A percentile compares a stretch with the other conserved stretches of the same genome.
Evolutionary conservation across 2,888 invertebrate species (phyloP).

Genomic region (Buathra laborator): DNA sequence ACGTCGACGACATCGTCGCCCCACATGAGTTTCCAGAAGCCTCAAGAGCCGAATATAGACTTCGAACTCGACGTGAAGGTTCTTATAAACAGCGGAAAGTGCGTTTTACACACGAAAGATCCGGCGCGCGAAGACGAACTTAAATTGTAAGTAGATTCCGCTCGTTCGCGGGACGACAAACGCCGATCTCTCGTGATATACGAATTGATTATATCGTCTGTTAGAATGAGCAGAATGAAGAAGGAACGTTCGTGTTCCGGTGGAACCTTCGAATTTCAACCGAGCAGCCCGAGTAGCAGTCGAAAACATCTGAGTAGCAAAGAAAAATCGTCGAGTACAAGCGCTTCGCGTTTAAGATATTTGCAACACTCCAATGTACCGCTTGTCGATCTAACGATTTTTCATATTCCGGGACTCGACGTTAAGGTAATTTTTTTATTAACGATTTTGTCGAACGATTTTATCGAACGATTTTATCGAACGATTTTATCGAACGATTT

Average conservation of each 20-base stretch:
- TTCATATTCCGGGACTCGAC: constrained; percentile 96
- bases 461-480: neutral
- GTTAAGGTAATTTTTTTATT: constrained; percentile 88
- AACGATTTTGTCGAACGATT: neutral
- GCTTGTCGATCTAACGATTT: constrained; percentile 93
- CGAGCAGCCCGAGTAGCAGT: constrained; percentile 87
- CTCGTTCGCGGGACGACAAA: constrained; percentile 3
- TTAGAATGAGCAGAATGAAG: constrained; percentile 88
- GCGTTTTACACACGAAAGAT: constrained; percentile 97
- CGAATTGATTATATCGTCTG: constrained; percentile 11
- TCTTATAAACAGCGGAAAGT: constrained; percentile 98
- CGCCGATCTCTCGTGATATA: constrained; percentile 20
- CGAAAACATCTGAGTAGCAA: constrained; percentile 84
- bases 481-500: neutral
- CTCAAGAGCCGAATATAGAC: constrained; percentile 96
- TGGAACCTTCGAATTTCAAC: constrained; percentile 87
- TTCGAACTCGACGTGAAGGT: constrained; percentile 98
- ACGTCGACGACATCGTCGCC: constrained; percentile 82
- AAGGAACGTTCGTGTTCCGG: constrained; percentile 91
- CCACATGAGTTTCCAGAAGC: constrained; percentile 86
- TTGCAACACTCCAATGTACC: constrained; percentile 85
- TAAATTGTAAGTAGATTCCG: constrained; percentile 86
- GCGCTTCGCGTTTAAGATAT: constrained; percentile 83
- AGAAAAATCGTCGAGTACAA: constrained; percentile 82
- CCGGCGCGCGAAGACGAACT: constrained; percentile 89